Evolutionary conservation across 2,113 vertebrate genomes (phyloP).

Genomic region (Vanacampus margaritifer): DNA sequence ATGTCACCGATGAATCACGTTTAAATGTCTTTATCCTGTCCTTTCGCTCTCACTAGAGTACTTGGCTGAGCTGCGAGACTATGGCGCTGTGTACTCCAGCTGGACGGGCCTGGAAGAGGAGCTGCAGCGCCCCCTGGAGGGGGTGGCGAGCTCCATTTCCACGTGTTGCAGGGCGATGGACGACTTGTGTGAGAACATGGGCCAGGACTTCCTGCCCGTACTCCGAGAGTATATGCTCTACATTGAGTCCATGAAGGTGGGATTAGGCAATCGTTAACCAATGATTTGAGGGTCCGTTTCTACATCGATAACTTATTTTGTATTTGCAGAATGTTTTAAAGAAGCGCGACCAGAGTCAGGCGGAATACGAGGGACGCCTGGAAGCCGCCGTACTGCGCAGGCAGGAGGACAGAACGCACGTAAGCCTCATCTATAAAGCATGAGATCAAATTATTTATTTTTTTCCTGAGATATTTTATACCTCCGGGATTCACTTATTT

Average conservation of each 20-base stretch:
- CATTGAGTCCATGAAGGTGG: slow-evolving; percentile 95
- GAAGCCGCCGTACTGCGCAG: slow-evolving; percentile 86
- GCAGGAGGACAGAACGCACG: slow-evolving; percentile 86
- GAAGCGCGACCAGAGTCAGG: slow-evolving; percentile 95
- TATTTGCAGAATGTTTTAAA: slow-evolving; percentile 83
- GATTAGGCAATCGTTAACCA: background rate
- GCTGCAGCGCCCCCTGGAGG: slow-evolving; percentile 84
- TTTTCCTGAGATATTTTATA: too few species aligned
- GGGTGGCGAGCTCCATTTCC: slow-evolving; percentile 81
- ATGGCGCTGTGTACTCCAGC: slow-evolving; percentile 86
- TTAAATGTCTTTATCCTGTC: background rate
- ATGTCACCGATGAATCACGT: slow-evolving; percentile 1
- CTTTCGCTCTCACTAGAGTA: slow-evolving; percentile 75
- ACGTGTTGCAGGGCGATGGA: slow-evolving; percentile 84
- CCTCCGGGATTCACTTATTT: too few species aligned
- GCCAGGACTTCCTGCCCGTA: slow-evolving; percentile 91
- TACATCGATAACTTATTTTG: slow-evolving; percentile 3
- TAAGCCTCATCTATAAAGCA: slow-evolving; percentile 67
- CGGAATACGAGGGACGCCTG: slow-evolving; percentile 91
- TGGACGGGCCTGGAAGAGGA: slow-evolving; percentile 85
- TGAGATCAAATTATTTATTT: too few species aligned
- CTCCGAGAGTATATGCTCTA: slow-evolving; percentile 93
- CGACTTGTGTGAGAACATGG: slow-evolving; percentile 88
- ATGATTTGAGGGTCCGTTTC: too few species aligned
- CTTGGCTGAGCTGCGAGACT: slow-evolving; percentile 88